Base-by-base conservation (phyloP, 2,113 vertebrate genomes). In the Condylura cristata region DNA sequence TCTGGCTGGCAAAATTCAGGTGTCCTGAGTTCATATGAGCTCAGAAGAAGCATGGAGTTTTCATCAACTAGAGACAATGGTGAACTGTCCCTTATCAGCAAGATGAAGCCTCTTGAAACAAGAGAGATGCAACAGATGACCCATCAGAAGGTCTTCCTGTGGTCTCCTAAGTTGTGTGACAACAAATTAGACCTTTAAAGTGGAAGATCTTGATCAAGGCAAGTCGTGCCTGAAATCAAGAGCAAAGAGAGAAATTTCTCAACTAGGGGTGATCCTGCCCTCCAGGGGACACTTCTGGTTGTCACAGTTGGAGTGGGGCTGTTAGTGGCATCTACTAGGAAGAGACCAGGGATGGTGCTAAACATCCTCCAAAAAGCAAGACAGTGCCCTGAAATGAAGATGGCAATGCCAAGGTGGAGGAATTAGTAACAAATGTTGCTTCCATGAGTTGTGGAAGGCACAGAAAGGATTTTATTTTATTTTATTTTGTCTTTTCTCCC, bases 11-110 rank as follows among this genome's bases (percentile, higher is more conserved):
- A 28, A 24, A 68, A n/a, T n/a, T n/a, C n/a, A n/a, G n/a, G n/a
- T n/a, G n/a, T n/a, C n/a, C n/a, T n/a, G 65, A 51, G 14, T 20
- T 34, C 1, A 6, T 37, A 3, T 8, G 28, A 66, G 41, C 18
- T 66, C 76, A 20, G 37, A 51, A 10, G 10, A 48, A 51, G 13
- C 48, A 17, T 5, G 16, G 2, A 51, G 53, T 6, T 14, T 1
- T 24, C 13, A 60, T n/a, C n/a, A 32, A 14, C 17, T 56, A 37
- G 37, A 48, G 14, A 13, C 0, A 0, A 41, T 0, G 1, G 12
- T 63, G 84, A 53, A 32, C 1, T 3, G 13, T 22, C 60, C 7
- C 7, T 48, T 56, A 18, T 34, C 30, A 41, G 39, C 3, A 26
- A 22, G 14, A 0, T 2, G 37, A 22, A 63, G 71, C 8, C 39